A percentile compares a stretch with the other conserved stretches of the same genome.
Evolutionary conservation across 2,888 invertebrate species (phyloP).

Genomic region (Tridacna gigas): DNA sequence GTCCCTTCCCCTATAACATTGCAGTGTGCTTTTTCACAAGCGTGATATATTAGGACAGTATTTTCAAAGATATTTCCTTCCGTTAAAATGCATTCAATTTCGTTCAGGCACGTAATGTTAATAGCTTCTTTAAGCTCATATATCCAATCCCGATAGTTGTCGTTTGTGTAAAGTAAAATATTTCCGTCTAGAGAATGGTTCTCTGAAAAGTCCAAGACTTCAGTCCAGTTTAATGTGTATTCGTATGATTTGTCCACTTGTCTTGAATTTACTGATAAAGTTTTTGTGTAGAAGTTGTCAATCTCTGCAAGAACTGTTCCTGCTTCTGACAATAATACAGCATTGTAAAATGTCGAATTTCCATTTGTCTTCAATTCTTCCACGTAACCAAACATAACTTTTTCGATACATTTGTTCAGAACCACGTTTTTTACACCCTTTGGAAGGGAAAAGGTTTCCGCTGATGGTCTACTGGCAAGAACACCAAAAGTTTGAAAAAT

Average conservation of each 20-base stretch:
- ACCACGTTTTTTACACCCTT: slow-evolving; percentile 54
- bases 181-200: background rate
- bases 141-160: background rate
- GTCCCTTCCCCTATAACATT: background rate
- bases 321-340: background rate
- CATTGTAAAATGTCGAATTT: slow-evolving; percentile 35
- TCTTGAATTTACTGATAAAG: background rate
- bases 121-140: background rate
- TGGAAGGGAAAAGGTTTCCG: slow-evolving; percentile 54
- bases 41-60: background rate
- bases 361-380: slow-evolving; percentile 54
- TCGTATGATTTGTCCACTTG: background rate
- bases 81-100: background rate
- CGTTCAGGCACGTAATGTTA: background rate
- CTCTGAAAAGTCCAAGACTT: background rate
- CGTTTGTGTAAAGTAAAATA: background rate
- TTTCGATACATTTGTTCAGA: slow-evolving; percentile 50
- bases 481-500: slow-evolving; percentile 15
- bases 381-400: slow-evolving; percentile 66
- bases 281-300: slow-evolving; percentile 8
- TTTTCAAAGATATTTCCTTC: background rate
- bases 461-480: background rate
- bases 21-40: background rate
- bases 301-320: slow-evolving; percentile 20
- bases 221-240: background rate